Percentiles rank a stretch among this genome's conserved stretches.
Evolutionary conservation across 2,113 vertebrate species (phyloP).

Genomic region (Platysteira castanea): DNA sequence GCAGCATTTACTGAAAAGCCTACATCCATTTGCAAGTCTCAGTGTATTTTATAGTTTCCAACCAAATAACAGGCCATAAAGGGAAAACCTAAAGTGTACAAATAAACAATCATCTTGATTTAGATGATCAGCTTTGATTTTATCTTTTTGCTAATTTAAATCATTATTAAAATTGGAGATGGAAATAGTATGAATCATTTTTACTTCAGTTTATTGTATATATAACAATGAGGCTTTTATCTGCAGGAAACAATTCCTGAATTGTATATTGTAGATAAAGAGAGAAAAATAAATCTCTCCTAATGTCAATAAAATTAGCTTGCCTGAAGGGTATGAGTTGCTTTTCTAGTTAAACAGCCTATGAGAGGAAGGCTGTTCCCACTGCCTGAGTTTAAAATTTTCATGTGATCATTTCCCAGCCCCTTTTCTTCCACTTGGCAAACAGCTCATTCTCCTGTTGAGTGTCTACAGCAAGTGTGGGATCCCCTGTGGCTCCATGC

Average conservation of each 20-base stretch:
- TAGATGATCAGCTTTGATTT: conserved; percentile 2
- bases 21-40: neutral
- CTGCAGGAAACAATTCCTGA: conserved; percentile 49
- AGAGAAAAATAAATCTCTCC: conserved; percentile 53
- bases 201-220: conserved; percentile 37
- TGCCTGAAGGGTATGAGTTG: conserved; percentile 4
- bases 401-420: neutral
- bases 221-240: conserved; percentile 52
- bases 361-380: neutral
- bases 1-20: neutral
- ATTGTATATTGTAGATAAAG: conserved; percentile 43
- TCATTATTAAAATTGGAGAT: conserved; percentile 5
- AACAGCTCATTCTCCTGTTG: neutral
- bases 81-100: neutral
- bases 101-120: neutral
- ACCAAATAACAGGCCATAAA: neutral
- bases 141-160: conserved; percentile 13
- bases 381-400: neutral
- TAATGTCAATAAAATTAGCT: conserved; percentile 52
- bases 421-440: neutral
- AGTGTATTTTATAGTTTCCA: neutral
- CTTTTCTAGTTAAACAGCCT: conserved; percentile 5
- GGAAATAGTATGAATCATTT: conserved; percentile 11
- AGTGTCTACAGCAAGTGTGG: neutral
- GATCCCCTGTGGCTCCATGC: neutral